Conservation (phyloP, 2,113 vertebrate species). For the Colius striatus region DNA sequence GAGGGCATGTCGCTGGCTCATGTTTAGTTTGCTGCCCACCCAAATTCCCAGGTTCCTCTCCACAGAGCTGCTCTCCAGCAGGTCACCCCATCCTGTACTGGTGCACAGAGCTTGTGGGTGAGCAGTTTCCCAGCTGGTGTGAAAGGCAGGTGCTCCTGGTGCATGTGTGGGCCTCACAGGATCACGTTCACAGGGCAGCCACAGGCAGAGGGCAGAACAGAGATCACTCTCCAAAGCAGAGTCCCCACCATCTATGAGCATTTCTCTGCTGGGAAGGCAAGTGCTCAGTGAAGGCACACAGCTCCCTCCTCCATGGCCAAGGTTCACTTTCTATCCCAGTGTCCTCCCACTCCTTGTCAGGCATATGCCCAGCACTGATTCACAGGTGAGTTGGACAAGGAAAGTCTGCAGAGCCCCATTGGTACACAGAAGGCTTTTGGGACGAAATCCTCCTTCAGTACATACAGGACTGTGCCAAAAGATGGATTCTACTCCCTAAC, state of each 20-base stretch:
- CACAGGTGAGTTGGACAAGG: background rate
- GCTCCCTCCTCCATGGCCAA: background rate
- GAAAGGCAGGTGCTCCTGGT: background rate
- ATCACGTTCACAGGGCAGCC: background rate
- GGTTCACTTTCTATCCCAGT: background rate
- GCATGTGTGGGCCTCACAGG: background rate
- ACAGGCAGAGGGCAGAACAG: background rate
- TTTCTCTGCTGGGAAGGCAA: background rate
- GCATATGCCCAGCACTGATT: background rate
- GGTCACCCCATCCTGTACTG: too few relatives aligned
- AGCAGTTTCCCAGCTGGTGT: background rate
- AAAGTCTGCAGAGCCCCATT: background rate
- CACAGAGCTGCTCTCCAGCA: too few relatives aligned
- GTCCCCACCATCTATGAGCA: background rate
- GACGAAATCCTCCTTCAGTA: background rate
- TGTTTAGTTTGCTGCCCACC: too few relatives aligned
- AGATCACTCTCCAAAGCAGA: background rate
- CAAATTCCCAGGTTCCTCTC: too few relatives aligned
- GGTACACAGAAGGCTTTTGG: background rate
- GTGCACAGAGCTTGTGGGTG: rapidly evolving
- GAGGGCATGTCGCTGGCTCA: too few relatives aligned
- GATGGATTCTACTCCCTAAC: rapidly evolving
- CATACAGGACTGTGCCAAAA: background rate
- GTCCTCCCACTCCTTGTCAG: background rate
- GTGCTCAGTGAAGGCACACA: rapidly evolving